These are phyloP conservation scores for Apeltes quadracus DNA, from an alignment of 2,113 vertebrate genomes.

Conservation along the genomic window DNA sequence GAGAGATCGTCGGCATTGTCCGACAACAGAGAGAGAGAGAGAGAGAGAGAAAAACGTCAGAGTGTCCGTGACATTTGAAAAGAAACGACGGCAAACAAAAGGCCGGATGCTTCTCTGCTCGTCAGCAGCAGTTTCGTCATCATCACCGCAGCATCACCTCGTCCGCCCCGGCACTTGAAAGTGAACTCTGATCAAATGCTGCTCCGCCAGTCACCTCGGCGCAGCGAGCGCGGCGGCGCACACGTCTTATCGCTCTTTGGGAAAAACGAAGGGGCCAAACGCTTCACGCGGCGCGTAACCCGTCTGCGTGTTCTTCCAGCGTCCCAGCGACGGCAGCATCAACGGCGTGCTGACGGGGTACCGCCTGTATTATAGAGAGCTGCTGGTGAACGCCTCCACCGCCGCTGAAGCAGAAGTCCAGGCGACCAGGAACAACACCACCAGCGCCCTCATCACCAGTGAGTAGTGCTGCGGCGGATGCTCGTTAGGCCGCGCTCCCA, in stretches of 20 bases:
- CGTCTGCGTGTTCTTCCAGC: conserved; percentile 75
- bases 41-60: not conserved
- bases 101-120: no score
- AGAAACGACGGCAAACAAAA: no score
- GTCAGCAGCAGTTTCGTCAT: conserved; percentile 69
- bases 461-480: conserved; percentile 17
- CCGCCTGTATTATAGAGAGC: conserved; percentile 92
- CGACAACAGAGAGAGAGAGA: conserved; percentile 16
- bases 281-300: no score
- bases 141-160: conserved; percentile 62
- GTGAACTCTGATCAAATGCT: conserved; percentile 52
- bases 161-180: conserved; percentile 56
- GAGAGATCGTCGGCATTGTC: conserved; percentile 26
- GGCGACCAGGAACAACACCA: conserved; percentile 74
- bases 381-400: conserved; percentile 79
- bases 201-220: conserved; percentile 36
- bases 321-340: conserved; percentile 83
- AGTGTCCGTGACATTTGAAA: not conserved
- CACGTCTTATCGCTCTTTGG: not conserved
- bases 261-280: no score
- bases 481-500: not conserved
- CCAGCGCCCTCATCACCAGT: conserved; percentile 65
- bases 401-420: conserved; percentile 63
- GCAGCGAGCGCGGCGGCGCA: conserved; percentile 19
- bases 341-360: conserved; percentile 92